A percentile compares a stretch with the other conserved stretches of the same genome.
Evolutionary conservation across 2,113 vertebrate genomes (phyloP).

Genomic region (Danionella cerebrum): DNA sequence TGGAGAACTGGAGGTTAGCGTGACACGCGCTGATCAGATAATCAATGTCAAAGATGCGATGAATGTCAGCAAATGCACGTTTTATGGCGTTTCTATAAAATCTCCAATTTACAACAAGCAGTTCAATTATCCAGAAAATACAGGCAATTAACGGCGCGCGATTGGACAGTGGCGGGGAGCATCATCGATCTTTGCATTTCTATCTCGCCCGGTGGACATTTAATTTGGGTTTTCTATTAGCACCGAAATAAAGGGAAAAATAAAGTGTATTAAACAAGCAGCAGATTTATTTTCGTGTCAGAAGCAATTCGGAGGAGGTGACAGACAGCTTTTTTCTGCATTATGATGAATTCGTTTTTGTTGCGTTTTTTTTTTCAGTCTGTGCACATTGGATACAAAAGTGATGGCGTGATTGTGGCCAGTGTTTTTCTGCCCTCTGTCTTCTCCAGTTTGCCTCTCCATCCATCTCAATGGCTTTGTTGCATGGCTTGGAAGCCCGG

Average conservation of each 20-base stretch:
- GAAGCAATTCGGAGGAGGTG: slow-evolving; percentile 91
- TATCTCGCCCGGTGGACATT: slow-evolving; percentile 97
- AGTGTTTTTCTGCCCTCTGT: slow-evolving; percentile 94
- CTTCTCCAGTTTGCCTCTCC: slow-evolving; percentile 87
- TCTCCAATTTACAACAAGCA: slow-evolving; percentile 99
- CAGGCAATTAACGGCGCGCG: slow-evolving; percentile 99
- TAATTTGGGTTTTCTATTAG: slow-evolving; percentile 99
- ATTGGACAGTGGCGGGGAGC: slow-evolving; percentile 99
- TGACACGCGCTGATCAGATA: slow-evolving; percentile 99
- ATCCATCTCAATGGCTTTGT: slow-evolving; percentile 98
- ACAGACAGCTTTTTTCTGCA: slow-evolving; percentile 93
- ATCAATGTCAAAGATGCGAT: slow-evolving; percentile 99
- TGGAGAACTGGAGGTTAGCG: slow-evolving; percentile 99
- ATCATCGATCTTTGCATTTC: slow-evolving; percentile 99
- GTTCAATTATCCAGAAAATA: slow-evolving; percentile 99
- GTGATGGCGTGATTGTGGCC: slow-evolving; percentile 88
- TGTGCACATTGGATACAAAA: slow-evolving; percentile 83
- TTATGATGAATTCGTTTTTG: slow-evolving; percentile 97
- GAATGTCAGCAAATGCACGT: slow-evolving; percentile 99
- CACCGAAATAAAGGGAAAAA: slow-evolving; percentile 98
- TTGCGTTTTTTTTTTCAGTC: slow-evolving; percentile 78
- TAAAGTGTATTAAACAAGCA: slow-evolving; percentile 99
- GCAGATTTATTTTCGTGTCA: slow-evolving; percentile 99
- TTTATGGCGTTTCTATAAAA: slow-evolving; percentile 99
- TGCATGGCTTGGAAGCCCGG: slow-evolving; percentile 93